These are phyloP conservation scores for Campylorhamphus procurvoides DNA, from an alignment of 2,113 vertebrate species.

Conservation along the genomic window DNA sequence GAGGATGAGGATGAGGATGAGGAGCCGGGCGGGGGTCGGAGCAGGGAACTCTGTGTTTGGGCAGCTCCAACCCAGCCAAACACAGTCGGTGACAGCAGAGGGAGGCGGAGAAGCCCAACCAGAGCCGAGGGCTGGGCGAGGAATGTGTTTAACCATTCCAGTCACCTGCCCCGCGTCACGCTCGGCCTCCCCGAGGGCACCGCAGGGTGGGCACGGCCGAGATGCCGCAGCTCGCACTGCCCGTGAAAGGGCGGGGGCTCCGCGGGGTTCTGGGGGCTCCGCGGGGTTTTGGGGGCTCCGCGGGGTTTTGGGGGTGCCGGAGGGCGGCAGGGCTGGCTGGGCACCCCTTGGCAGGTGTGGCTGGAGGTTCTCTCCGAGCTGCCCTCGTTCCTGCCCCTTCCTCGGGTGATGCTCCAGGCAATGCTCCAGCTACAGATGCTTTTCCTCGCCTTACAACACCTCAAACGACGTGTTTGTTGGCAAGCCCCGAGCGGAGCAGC, in stretches of 20 bases:
- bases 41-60: not conserved
- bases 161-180: not conserved
- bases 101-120: not conserved
- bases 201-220: rapidly evolving
- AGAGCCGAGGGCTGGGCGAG: rapidly evolving
- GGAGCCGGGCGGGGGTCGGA: not conserved
- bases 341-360: too few species aligned
- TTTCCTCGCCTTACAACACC: not conserved
- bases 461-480: rapidly evolving
- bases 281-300: not conserved
- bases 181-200: not conserved
- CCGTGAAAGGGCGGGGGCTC: not conserved
- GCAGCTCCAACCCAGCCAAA: not conserved
- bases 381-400: not conserved
- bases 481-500: rapidly evolving
- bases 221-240: not conserved
- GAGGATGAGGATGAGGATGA: too few species aligned
- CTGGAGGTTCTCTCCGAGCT: not conserved
- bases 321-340: rapidly evolving
- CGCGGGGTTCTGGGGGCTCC: not conserved
- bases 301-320: not conserved
- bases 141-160: conserved; percentile 1
- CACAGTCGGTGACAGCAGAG: rapidly evolving
- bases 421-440: not conserved
- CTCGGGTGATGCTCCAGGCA: not conserved